Conservation (phyloP, 2,797 vertebrate genomes). For the Emydoidea blandingii region DNA sequence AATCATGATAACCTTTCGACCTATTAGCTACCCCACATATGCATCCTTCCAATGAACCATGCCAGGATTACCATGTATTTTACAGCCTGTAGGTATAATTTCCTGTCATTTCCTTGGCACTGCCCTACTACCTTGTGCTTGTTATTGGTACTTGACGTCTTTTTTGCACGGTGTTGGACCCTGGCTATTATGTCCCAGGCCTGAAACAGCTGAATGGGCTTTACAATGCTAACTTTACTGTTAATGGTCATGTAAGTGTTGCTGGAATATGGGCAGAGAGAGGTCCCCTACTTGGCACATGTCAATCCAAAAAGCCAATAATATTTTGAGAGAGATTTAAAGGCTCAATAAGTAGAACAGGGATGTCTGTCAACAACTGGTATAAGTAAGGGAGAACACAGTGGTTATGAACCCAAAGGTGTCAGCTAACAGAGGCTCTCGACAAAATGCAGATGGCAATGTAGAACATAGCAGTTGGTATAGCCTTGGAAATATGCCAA, state of each 20-base stretch:
- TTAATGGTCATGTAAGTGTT: not conserved
- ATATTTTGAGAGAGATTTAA: slow-evolving; percentile 11
- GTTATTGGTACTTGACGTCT: not conserved
- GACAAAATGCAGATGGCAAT: not conserved
- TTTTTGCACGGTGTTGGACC: not conserved
- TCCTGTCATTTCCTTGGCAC: not conserved
- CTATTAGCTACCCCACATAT: not conserved
- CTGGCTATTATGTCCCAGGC: not conserved
- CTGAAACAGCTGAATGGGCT: not conserved
- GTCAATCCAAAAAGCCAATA: slow-evolving; percentile 10
- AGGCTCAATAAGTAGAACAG: not conserved
- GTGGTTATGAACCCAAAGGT: not conserved
- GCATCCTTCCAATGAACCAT: accelerated
- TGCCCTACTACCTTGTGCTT: not conserved
- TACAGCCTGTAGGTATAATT: not conserved
- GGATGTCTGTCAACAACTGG: slow-evolving; percentile 31
- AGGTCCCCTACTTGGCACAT: accelerated
- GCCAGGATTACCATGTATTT: not conserved
- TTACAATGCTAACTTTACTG: not conserved
- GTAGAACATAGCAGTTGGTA: slow-evolving; percentile 16
- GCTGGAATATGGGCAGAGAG: not conserved
- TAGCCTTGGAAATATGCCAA: slow-evolving; percentile 35
- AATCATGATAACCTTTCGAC: not conserved
- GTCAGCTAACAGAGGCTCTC: slow-evolving; percentile 23
- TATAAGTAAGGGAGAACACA: slow-evolving; percentile 33